These are phyloP conservation scores for Montipora sp. DNA, from an alignment of 64 coral and sea anemone genomes.

Conservation along the genomic window DNA sequence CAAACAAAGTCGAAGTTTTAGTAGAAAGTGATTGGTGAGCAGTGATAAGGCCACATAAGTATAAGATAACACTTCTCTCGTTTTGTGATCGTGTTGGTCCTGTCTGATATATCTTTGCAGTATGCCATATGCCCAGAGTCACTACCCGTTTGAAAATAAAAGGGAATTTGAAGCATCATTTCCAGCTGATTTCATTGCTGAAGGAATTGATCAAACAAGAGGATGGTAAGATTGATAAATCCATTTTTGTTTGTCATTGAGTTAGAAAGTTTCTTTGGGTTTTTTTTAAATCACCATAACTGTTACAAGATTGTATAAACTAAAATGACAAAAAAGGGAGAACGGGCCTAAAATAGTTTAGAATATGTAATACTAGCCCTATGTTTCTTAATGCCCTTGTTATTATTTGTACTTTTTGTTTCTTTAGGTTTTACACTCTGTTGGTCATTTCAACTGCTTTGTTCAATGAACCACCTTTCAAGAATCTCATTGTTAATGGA, in stretches of 20 bases:
- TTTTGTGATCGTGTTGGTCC: not conserved
- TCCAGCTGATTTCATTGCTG: constrained; percentile 99
- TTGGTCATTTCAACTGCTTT: constrained; percentile 96
- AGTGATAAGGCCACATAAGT: too few relatives aligned
- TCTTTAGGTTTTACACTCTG: constrained; percentile 91
- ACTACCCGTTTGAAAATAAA: constrained; percentile 98
- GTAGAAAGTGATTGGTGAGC: too few relatives aligned
- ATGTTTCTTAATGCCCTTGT: too few relatives aligned
- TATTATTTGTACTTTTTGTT: not conserved
- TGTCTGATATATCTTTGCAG: constrained; percentile 46
- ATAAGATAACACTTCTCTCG: too few relatives aligned
- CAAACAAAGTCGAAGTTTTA: too few relatives aligned
- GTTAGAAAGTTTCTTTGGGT: not conserved
- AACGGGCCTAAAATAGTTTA: too few relatives aligned
- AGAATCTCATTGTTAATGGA: constrained; percentile 98
- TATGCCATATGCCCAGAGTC: constrained; percentile 96
- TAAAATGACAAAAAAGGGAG: too few relatives aligned
- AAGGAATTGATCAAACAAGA: constrained; percentile 99
- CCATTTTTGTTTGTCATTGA: too few relatives aligned
- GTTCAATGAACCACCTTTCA: constrained; percentile 98
- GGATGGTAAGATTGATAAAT: constrained; percentile 78
- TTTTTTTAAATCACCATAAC: not conserved
- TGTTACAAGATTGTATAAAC: too few relatives aligned
- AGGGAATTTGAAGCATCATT: constrained; percentile 86
- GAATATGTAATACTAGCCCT: too few relatives aligned